Conservation (phyloP, 2,113 vertebrate genomes). For the Campylorhamphus procurvoides region DNA sequence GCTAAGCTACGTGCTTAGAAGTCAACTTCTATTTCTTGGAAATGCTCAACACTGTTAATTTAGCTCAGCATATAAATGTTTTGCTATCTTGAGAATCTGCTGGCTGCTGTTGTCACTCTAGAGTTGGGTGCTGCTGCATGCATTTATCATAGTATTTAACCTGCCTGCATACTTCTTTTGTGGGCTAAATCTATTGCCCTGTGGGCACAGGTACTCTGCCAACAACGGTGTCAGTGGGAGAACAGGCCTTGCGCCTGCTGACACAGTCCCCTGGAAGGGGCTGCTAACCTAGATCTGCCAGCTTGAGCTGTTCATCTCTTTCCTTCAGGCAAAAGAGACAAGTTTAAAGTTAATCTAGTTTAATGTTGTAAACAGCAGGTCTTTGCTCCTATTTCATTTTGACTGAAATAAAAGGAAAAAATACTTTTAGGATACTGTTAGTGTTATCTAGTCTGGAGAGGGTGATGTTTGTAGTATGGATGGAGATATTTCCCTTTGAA, state of each 20-base stretch:
- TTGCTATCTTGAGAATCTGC: not conserved
- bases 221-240: not conserved
- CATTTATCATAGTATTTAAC: not conserved
- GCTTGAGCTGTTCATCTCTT: not conserved
- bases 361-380: not conserved
- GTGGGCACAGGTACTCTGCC: accelerated
- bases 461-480: not conserved
- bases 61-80: not conserved
- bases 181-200: not conserved
- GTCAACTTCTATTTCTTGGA: not conserved
- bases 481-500: not conserved
- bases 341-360: not conserved
- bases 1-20: not conserved
- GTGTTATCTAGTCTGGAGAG: not conserved
- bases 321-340: not conserved
- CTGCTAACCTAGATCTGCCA: not conserved
- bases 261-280: not conserved
- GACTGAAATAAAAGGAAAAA: not conserved
- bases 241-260: not conserved
- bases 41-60: not conserved
- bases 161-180: not conserved
- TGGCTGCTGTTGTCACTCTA: not conserved
- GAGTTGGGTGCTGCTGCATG: not conserved
- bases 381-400: not conserved
- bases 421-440: accelerated